phyloP scores from a whole-genome alignment of 2,113 vertebrate genomes.

The Anas platyrhynchos region DNA sequence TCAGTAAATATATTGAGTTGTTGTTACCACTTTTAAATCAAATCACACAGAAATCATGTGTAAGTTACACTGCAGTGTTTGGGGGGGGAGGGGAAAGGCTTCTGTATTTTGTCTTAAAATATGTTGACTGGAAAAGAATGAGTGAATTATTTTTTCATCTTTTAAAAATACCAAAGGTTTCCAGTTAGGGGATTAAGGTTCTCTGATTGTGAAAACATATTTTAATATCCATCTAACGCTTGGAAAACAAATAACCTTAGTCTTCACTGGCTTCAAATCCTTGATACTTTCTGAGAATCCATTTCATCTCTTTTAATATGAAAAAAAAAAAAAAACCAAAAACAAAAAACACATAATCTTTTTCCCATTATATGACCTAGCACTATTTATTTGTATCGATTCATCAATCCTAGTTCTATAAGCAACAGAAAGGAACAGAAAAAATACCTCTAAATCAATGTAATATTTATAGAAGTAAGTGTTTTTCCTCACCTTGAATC shows the following conservation, averaged over 20 bases:
- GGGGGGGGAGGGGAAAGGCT: not conserved
- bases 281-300: slow-evolving; percentile 4
- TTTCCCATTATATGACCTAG: not conserved
- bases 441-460: not conserved
- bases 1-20: not conserved
- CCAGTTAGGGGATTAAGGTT: not conserved
- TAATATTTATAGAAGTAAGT: not conserved
- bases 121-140: not conserved
- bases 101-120: not conserved
- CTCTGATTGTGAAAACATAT: not conserved
- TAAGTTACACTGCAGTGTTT: not conserved
- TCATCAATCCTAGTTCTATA: not conserved
- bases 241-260: slow-evolving; percentile 51
- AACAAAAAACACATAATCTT: not conserved
- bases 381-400: not conserved
- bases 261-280: slow-evolving; percentile 21
- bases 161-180: slow-evolving; percentile 16
- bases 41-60: not conserved
- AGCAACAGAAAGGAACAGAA: not conserved
- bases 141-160: slow-evolving; percentile 23
- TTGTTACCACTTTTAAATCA: not conserved
- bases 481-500: not conserved
- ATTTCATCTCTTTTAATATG: slow-evolving; percentile 38
- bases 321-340: not conserved
- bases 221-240: slow-evolving; percentile 30